Evolutionary conservation across 1,140 invertebrate species (phyloP), one percentile per base, ranked within the genome.

Genomic region (Formica selysi): DNA sequence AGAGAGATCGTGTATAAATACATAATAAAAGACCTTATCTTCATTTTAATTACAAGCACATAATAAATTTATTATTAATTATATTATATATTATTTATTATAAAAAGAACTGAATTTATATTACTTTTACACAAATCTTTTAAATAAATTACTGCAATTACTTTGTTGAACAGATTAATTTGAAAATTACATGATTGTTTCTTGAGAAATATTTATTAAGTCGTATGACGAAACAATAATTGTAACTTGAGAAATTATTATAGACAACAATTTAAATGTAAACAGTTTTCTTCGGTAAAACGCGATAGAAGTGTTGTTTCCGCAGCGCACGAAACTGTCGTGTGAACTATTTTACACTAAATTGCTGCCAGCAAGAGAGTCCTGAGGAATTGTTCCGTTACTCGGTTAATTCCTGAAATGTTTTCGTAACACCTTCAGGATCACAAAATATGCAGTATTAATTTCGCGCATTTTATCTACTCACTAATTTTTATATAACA

Each of bases 321-420:
- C 13, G 32, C 7, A 36, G 54, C 32, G 48, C 38, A 68, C 67
- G 67, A 81, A 73, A 51, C n/a, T 73, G 67, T 41, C 32, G 51
- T 22, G 79, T n/a, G 26, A 81, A 83, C 38, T 73, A 83, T 83
- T 83, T 83, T 83, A 32, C 19, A 74, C 38, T 74, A 83, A 74
- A 83, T 83, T 74, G 79, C 51, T 59, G 78, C 38, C 19, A 51
- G 44, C 79, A 59, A 48, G 51, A 73, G 79, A 61, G 5, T 61
- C 16, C 79, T 73, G 79, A 83, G 54, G 26, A 83, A 74, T 83
- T 83, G 41, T 83, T 61, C 79, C 26, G 78, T 36, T 26, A 70
- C 19, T 80, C 48, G 78, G 54, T 83, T 83, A 83, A 83, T 83
- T 74, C 57, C 68, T 73, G 38, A 83, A 83, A 73, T 83, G 79